These are phyloP conservation scores for Neoniphon sammara DNA, from an alignment of 2,797 vertebrate genomes.

Conservation along the genomic window DNA sequence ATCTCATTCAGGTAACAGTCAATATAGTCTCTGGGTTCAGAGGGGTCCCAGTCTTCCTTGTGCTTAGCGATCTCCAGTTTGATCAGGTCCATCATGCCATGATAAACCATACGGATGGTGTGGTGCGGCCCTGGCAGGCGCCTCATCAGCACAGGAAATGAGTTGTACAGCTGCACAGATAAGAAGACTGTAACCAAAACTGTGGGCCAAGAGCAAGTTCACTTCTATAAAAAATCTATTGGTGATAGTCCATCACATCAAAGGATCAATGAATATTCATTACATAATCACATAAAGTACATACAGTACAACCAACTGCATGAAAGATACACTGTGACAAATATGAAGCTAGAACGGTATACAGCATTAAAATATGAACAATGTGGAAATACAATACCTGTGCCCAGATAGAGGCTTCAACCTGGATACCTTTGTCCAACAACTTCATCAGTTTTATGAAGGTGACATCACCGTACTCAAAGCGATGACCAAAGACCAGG, in stretches of 20 bases:
- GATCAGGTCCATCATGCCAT: conserved; percentile 62
- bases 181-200: too few relatives aligned
- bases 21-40: conserved; percentile 79
- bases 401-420: conserved; percentile 39
- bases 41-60: conserved; percentile 78
- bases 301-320: too few relatives aligned
- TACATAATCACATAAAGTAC: too few relatives aligned
- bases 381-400: conserved; percentile 47
- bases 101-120: conserved; percentile 49
- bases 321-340: too few relatives aligned
- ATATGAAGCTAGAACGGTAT: too few relatives aligned
- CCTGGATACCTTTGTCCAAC: neutral
- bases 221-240: too few relatives aligned
- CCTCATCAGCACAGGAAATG: conserved; percentile 78
- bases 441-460: conserved; percentile 41
- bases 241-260: too few relatives aligned
- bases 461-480: conserved; percentile 70
- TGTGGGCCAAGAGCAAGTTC: too few relatives aligned
- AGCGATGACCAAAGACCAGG: conserved; percentile 82
- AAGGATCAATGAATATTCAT: too few relatives aligned
- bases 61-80: conserved; percentile 71
- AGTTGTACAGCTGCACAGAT: conserved; percentile 62
- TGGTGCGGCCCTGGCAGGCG: conserved; percentile 82
- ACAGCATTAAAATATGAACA: too few relatives aligned
- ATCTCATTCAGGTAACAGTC: conserved; percentile 86